These are phyloP conservation scores for Tetrapedia diversipes DNA, from an alignment of 2,888 invertebrate genomes.

Conservation along the genomic window DNA sequence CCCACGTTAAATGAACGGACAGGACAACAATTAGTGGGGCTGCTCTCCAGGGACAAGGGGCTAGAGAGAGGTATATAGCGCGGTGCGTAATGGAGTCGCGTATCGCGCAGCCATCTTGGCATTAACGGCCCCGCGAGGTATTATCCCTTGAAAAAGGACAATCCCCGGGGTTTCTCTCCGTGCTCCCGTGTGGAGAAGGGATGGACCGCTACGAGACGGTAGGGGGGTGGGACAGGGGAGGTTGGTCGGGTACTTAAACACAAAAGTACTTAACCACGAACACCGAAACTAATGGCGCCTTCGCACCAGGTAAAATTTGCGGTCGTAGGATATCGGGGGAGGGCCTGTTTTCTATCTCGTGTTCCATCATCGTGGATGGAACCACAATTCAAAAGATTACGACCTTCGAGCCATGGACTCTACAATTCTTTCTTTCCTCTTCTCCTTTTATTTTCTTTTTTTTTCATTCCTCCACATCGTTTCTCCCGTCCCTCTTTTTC, in stretches of 20 bases:
- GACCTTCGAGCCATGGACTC: conserved; percentile 21
- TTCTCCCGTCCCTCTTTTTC: not conserved
- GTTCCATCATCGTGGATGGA: conserved; percentile 29
- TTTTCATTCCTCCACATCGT: not conserved
- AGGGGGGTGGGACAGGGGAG: too few relatives aligned
- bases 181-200: conserved; percentile 15
- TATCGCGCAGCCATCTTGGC: conserved; percentile 70
- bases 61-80: conserved; percentile 31
- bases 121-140: conserved; percentile 70
- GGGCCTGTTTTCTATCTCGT: conserved; percentile 24
- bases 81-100: conserved; percentile 63
- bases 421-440: not conserved
- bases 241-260: conserved; percentile 46
- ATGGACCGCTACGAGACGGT: too few relatives aligned
- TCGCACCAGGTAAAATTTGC: conserved; percentile 55
- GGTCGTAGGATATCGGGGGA: conserved; percentile 32
- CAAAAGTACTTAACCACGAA: conserved; percentile 59
- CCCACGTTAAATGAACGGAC: conserved; percentile 61
- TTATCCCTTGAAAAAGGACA: conserved; percentile 69
- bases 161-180: conserved; percentile 47
- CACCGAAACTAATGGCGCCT: conserved; percentile 59
- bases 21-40: conserved; percentile 65
- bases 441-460: not conserved
- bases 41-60: conserved; percentile 48
- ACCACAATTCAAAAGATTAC: conserved; percentile 37